Evolutionary conservation across 2,113 vertebrate genomes (phyloP).

Genomic region (Malurus elegans): DNA sequence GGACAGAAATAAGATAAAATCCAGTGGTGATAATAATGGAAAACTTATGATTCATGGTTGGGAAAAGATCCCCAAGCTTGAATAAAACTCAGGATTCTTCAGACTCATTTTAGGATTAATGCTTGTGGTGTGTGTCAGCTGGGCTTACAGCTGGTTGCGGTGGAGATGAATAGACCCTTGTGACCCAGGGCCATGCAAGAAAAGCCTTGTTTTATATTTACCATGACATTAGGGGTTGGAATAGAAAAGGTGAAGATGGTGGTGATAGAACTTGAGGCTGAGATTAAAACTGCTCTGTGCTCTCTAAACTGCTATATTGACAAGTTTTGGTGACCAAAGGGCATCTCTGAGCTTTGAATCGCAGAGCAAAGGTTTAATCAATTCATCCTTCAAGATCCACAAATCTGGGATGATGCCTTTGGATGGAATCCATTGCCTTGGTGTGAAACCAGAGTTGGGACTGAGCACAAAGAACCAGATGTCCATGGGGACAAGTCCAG

Average conservation of each 20-base stretch:
- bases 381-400: not conserved
- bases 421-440: not conserved
- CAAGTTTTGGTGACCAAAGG: not conserved
- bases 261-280: not conserved
- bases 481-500: not conserved
- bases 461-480: not conserved
- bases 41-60: not conserved
- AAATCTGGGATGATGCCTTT: not conserved
- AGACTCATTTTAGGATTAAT: not conserved
- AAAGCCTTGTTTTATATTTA: not conserved
- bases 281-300: not conserved
- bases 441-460: not conserved
- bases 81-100: not conserved
- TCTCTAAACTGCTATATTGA: not conserved
- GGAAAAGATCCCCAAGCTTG: not conserved
- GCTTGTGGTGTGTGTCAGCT: not conserved
- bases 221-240: not conserved
- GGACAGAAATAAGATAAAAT: not conserved
- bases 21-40: not conserved
- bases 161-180: not conserved
- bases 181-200: fast-evolving
- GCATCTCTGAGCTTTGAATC: not conserved
- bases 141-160: not conserved
- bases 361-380: not conserved
- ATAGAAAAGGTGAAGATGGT: not conserved